Percentiles rank a stretch among this genome's conserved stretches.
Conservation (phyloP, 2,797 vertebrate genomes). For the Podarcis lilfordi region DNA sequence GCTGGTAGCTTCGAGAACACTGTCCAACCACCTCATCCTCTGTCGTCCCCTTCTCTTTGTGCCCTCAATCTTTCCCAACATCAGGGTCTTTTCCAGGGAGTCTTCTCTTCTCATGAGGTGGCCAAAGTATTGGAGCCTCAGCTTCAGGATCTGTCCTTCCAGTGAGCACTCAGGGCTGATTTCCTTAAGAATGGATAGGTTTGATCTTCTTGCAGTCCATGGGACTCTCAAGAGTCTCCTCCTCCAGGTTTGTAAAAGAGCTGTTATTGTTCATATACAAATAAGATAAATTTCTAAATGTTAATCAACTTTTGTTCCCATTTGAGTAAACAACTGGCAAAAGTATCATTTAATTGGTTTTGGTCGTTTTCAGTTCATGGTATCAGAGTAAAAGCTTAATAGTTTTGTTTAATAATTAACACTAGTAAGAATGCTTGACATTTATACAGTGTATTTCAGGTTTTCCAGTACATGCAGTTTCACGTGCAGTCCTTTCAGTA, state of each 20-base stretch:
- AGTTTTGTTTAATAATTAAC: background rate
- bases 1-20: too few species aligned
- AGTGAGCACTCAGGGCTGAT: too few species aligned
- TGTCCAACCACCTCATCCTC: too few species aligned
- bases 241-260: background rate
- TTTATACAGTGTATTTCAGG: background rate
- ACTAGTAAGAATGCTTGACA: background rate
- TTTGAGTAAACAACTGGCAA: background rate
- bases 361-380: background rate
- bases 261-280: background rate
- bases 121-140: too few species aligned
- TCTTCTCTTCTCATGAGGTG: too few species aligned
- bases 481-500: background rate
- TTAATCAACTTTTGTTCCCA: background rate
- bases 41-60: too few species aligned
- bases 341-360: background rate
- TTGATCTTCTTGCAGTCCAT: too few species aligned
- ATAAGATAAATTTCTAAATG: background rate
- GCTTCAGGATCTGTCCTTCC: too few species aligned
- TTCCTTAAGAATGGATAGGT: too few species aligned
- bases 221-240: too few species aligned
- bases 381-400: background rate
- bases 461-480: background rate
- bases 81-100: too few species aligned
- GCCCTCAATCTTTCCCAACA: too few species aligned